Percentiles rank a stretch among this genome's conserved stretches.
These are phyloP conservation scores for Mimas tiliae DNA, from an alignment of 2,888 invertebrate species.

Conservation along the genomic window DNA sequence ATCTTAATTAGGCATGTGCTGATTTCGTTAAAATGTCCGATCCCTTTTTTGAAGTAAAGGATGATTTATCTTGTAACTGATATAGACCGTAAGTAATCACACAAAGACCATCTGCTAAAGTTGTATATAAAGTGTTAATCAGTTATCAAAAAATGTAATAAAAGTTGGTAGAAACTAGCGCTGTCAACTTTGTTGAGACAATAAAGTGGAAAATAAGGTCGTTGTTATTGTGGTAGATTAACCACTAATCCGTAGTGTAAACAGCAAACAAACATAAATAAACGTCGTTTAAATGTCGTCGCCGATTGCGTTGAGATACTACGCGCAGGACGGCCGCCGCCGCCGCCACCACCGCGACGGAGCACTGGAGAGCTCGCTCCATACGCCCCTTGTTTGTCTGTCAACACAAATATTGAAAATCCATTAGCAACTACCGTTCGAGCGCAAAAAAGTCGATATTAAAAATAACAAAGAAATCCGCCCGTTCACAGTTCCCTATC, in stretches of 20 bases:
- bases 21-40: too few species aligned
- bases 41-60: too few species aligned
- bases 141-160: not conserved
- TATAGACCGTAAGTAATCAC: not conserved
- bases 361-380: conserved; percentile 63
- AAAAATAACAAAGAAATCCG: conserved; percentile 76
- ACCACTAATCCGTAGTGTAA: conserved; percentile 47
- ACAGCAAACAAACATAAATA: conserved; percentile 46
- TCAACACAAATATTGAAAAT: conserved; percentile 82
- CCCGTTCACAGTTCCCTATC: conserved; percentile 60
- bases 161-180: conserved; percentile 1
- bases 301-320: conserved; percentile 46
- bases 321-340: conserved; percentile 45
- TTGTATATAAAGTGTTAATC: not conserved
- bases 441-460: conserved; percentile 75
- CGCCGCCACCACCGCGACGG: not conserved
- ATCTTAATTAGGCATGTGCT: too few species aligned
- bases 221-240: conserved; percentile 32
- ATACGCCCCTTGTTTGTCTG: conserved; percentile 75
- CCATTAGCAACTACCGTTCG: conserved; percentile 75
- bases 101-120: not conserved
- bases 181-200: conserved; percentile 9
- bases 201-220: conserved; percentile 18
- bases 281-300: conserved; percentile 46
- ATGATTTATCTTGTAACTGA: not conserved